Base-by-base conservation (phyloP, 2,888 invertebrate genomes). In the Aphrophora alni region DNA sequence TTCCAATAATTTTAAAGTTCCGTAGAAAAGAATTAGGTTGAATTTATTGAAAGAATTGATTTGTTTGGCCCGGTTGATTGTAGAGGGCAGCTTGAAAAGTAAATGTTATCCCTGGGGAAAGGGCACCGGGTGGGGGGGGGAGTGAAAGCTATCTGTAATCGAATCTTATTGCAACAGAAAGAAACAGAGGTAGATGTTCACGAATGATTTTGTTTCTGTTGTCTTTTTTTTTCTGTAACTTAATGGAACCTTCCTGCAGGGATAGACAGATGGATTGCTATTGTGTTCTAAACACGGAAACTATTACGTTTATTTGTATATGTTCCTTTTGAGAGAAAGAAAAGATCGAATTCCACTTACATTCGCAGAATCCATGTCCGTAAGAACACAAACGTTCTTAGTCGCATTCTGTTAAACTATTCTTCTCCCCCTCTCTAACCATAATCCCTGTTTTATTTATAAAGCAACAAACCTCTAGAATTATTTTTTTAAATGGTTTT, bases 171-270 rank as follows among this genome's bases (percentile, higher is more conserved):
- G 59, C 59, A 21, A 44, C 44, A 17, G 44, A 59, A 3, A 59
- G 44, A 44, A 8, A 33, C 5, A 33, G 33, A 33, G 33, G 8
- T 3, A 33, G 17, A 44, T 12, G 44, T 44, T 44, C 44, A 17
- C 1, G 44, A 44, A 59, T 59, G 59, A 59, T 59, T 59, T 59
- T n/a, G 59, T 59, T 59, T n/a, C 59, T 21, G 59, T 59, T 59
- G 59, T 59, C 59, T 59, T 59, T 59, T 59, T 59, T 59, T 59
- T 59, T 59, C 59, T 21, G 59, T 21, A 59, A 59, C 59, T 59
- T 59, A 59, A 59, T 59, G 59, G 59, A 59, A 59, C 59, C 21
- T 59, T n/a, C 14, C 21, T 59, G 59, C 17, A 17, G 44, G 44
- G 44, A 21, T 5, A 3, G 59, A n/a, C 59, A 59, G 59, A 59